Percentiles rank a stretch among this genome's conserved stretches.
phyloP scores from a whole-genome alignment of 2,888 invertebrate species.

The Drepanosiphum platanoidis region DNA sequence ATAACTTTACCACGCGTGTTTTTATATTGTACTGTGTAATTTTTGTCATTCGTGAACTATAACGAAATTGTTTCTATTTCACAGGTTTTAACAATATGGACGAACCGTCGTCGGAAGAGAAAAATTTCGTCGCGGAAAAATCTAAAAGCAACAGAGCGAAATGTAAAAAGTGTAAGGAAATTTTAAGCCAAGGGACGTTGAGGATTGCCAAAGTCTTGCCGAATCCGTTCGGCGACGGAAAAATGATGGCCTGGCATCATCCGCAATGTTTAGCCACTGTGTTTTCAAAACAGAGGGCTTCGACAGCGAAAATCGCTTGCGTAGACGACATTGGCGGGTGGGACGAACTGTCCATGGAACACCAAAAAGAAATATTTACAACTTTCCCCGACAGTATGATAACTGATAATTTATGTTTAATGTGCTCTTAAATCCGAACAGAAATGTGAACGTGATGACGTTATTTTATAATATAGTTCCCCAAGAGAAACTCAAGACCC shows the following conservation, averaged over 20 bases:
- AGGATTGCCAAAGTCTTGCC: conserved; percentile 81
- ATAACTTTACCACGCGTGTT: too few relatives aligned
- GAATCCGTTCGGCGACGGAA: conserved; percentile 80
- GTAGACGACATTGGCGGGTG: conserved; percentile 83
- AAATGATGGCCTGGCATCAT: conserved; percentile 89
- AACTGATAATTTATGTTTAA: too few relatives aligned
- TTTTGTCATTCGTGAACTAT: too few relatives aligned
- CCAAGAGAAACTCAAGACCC: conserved; percentile 43
- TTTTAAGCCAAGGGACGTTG: conserved; percentile 77
- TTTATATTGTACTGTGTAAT: too few relatives aligned
- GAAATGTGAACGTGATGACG: not conserved
- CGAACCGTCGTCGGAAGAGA: conserved; percentile 67
- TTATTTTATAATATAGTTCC: conserved; percentile 32
- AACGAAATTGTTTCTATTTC: not conserved
- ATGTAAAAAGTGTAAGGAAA: conserved; percentile 88
- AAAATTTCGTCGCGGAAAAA: conserved; percentile 78
- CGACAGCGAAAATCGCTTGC: conserved; percentile 83
- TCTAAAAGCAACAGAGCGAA: conserved; percentile 83
- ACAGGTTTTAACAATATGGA: conserved; percentile 66
- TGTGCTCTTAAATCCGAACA: too few relatives aligned
- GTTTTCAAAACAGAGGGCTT: conserved; percentile 80
- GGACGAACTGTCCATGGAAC: conserved; percentile 74
- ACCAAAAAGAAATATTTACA: conserved; percentile 73
- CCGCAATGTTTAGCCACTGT: conserved; percentile 82
- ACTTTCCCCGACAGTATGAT: conserved; percentile 64